phyloP scores from a whole-genome alignment of 2,797 vertebrate species.

The Knipowitschia caucasica region DNA sequence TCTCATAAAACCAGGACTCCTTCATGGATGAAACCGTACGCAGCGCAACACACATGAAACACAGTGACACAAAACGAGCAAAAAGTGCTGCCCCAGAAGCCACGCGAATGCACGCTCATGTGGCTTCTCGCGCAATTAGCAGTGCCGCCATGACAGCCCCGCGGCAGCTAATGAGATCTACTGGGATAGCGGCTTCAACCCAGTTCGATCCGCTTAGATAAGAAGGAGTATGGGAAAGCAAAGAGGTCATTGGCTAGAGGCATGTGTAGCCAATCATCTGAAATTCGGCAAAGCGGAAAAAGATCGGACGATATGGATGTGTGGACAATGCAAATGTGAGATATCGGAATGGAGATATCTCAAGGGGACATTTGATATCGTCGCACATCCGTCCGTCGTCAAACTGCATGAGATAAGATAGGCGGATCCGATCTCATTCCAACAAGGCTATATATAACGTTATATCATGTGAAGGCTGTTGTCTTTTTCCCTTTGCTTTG shows the following conservation, averaged over 20 bases:
- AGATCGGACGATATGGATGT: not conserved
- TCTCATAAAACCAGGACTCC: conserved; percentile 1
- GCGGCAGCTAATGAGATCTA: not conserved
- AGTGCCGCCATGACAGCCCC: conserved; percentile 2
- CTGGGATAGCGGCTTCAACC: not conserved
- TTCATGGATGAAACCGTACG: not conserved
- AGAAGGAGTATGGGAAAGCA: conserved; percentile 18
- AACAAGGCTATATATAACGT: not conserved
- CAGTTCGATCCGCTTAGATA: not conserved
- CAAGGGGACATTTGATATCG: conserved; percentile 28
- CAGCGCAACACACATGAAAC: not conserved
- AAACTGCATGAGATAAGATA: conserved; percentile 33
- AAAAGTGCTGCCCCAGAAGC: not conserved
- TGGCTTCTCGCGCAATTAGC: conserved; percentile 1
- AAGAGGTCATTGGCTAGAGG: conserved; percentile 19
- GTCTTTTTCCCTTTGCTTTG: too few relatives aligned
- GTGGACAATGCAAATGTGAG: conserved; percentile 35
- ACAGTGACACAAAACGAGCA: not conserved
- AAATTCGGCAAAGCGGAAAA: not conserved
- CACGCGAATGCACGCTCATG: not conserved
- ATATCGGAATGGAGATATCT: conserved; percentile 44
- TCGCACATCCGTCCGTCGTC: conserved; percentile 13
- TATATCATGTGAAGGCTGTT: too few relatives aligned
- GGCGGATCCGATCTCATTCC: conserved; percentile 11
- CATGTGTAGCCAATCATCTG: conserved; percentile 29